A percentile compares a stretch with the other conserved stretches of the same genome.
phyloP scores from a whole-genome alignment of 2,888 invertebrate species.

The Hyles lineata region DNA sequence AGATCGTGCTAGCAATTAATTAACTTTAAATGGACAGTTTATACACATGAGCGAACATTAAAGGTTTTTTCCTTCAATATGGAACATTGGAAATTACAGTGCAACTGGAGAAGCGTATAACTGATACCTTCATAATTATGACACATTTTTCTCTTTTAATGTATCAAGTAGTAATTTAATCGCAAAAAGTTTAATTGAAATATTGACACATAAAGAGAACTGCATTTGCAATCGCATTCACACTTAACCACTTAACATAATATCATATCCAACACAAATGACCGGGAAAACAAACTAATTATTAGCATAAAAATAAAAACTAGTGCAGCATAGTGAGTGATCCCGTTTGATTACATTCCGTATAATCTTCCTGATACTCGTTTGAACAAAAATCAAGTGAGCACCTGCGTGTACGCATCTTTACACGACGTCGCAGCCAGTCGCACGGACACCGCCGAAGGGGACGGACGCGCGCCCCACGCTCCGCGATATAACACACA shows the following conservation, averaged over 20 bases:
- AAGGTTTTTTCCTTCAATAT: too few species aligned
- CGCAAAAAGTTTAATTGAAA: background rate
- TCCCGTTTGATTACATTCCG: slow-evolving; percentile 26
- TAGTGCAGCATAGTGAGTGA: slow-evolving; percentile 20
- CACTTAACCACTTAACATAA: background rate
- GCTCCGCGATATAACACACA: slow-evolving; percentile 31
- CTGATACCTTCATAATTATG: too few species aligned
- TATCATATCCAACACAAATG: background rate
- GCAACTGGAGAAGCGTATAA: too few species aligned
- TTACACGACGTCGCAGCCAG: slow-evolving; percentile 59
- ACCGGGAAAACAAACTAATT: slow-evolving; percentile 3
- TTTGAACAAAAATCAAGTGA: slow-evolving; percentile 22
- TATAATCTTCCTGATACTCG: slow-evolving; percentile 25
- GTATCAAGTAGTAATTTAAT: background rate
- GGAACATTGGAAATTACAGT: too few species aligned
- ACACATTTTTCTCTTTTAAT: too few species aligned
- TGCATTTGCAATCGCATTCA: background rate
- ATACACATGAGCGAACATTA: too few species aligned
- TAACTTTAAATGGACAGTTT: too few species aligned
- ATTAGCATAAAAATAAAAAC: slow-evolving; percentile 22
- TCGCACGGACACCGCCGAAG: slow-evolving; percentile 47
- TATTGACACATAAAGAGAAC: background rate
- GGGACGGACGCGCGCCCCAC: slow-evolving; percentile 45
- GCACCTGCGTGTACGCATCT: slow-evolving; percentile 60
- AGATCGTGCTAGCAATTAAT: too few species aligned